Evolutionary conservation across 2,888 invertebrate species (phyloP).

Genomic region (Andricus curvator): DNA sequence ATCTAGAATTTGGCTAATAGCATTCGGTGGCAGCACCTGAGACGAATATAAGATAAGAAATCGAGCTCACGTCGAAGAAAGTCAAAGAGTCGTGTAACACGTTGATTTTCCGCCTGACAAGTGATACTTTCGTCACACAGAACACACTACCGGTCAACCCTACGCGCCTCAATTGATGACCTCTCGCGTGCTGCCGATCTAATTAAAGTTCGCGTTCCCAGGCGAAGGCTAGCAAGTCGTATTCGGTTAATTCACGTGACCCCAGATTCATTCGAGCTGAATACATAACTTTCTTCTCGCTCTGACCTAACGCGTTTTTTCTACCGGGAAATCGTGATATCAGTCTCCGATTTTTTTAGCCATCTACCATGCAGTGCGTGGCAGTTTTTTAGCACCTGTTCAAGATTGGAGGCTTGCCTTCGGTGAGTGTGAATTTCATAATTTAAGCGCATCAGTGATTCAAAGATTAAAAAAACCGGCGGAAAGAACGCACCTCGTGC

Average conservation of each 20-base stretch:
- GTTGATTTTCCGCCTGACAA: slow-evolving; percentile 6
- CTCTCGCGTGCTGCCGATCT: slow-evolving; percentile 20
- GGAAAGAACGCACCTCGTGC: slow-evolving; percentile 50
- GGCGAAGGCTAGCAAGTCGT: slow-evolving; percentile 33
- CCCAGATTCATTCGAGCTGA: slow-evolving; percentile 37
- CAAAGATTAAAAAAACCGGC: slow-evolving; percentile 47
- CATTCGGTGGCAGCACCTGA: slow-evolving; percentile 8
- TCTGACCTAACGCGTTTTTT: not conserved
- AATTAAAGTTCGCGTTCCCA: slow-evolving; percentile 32
- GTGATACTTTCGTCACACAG: slow-evolving; percentile 20
- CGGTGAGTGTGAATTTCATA: slow-evolving; percentile 65
- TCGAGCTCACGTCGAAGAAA: not conserved
- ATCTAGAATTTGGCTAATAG: slow-evolving; percentile 15
- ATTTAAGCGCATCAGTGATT: slow-evolving; percentile 22
- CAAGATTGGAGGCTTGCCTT: slow-evolving; percentile 61
- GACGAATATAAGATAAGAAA: not conserved
- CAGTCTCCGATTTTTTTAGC: not conserved
- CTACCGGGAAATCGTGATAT: not conserved
- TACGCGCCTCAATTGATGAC: slow-evolving; percentile 7
- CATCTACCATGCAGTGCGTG: slow-evolving; percentile 65
- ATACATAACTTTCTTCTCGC: slow-evolving; percentile 38
- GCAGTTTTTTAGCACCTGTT: slow-evolving; percentile 75
- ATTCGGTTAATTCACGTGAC: slow-evolving; percentile 43
- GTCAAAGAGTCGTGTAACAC: not conserved
- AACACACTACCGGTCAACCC: slow-evolving; percentile 2